Percentiles rank a stretch among this genome's conserved stretches.
phyloP scores from a whole-genome alignment of 2,113 vertebrate species.

The Callopanchax toddi region DNA sequence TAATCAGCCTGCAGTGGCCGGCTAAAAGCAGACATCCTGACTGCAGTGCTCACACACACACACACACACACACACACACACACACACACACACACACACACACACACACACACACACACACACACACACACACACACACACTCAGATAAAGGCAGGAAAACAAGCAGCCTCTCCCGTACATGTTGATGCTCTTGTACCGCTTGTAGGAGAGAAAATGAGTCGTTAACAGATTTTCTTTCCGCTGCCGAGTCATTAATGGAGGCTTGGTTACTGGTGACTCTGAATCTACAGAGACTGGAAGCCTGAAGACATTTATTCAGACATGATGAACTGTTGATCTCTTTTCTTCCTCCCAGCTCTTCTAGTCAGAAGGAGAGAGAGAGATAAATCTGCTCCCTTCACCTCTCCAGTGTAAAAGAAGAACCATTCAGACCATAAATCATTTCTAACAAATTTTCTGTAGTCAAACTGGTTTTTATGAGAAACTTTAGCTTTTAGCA shows the following conservation, averaged over 20 bases:
- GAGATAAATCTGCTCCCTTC: conserved; percentile 31
- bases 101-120: conserved; percentile 4
- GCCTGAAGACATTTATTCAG: conserved; percentile 62
- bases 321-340: conserved; percentile 62
- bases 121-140: conserved; percentile 4
- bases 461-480: too few species aligned
- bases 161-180: conserved; percentile 24
- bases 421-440: conserved; percentile 3
- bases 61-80: conserved; percentile 16
- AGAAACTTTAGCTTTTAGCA: neutral
- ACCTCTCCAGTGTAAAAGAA: conserved; percentile 11
- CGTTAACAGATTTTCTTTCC: conserved; percentile 53
- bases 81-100: conserved; percentile 21
- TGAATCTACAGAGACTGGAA: conserved; percentile 44
- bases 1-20: conserved; percentile 69
- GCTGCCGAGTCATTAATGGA: conserved; percentile 39
- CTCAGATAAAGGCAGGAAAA: conserved; percentile 32
- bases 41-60: conserved; percentile 43
- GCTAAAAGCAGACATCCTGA: conserved; percentile 77
- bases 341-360: conserved; percentile 15
- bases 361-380: conserved; percentile 24
- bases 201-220: neutral
- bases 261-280: conserved; percentile 43
- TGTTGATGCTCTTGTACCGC: conserved; percentile 22
- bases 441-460: conserved; percentile 5